Evolutionary conservation across 2,888 invertebrate genomes (phyloP).

Genomic region (Trichopria drosophilae): DNA sequence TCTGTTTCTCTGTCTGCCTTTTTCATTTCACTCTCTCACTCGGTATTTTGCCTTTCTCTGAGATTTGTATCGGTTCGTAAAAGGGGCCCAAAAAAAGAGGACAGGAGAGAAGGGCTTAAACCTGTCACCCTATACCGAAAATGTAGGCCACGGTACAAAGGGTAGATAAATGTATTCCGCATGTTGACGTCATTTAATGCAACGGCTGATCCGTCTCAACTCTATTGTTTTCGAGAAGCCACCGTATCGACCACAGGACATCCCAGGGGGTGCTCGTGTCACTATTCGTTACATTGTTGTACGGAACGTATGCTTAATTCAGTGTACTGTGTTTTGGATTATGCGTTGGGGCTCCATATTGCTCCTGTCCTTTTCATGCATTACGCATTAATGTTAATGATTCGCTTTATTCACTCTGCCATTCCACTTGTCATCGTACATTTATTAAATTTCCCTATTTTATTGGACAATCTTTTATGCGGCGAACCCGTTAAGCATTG

Average conservation of each 20-base stretch:
- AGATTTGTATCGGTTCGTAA: neutral
- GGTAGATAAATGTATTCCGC: constrained; percentile 39
- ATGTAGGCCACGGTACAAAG: constrained; percentile 32
- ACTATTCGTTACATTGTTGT: too few species aligned
- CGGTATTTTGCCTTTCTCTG: neutral
- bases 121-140: neutral
- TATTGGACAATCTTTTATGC: too few species aligned
- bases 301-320: too few species aligned
- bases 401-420: too few species aligned
- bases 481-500: too few species aligned
- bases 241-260: constrained; percentile 7
- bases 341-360: too few species aligned
- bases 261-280: too few species aligned
- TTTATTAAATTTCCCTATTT: too few species aligned
- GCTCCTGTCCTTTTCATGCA: too few species aligned
- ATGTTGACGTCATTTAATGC: constrained; percentile 37
- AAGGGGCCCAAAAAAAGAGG: neutral
- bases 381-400: too few species aligned
- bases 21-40: neutral
- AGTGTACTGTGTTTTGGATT: too few species aligned
- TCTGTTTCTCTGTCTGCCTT: neutral
- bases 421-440: too few species aligned
- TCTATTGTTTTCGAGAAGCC: constrained; percentile 22
- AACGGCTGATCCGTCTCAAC: constrained; percentile 24
- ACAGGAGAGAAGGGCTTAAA: neutral